phyloP scores from a whole-genome alignment of 2,888 invertebrate species.

The Leucophora obtusa region DNA sequence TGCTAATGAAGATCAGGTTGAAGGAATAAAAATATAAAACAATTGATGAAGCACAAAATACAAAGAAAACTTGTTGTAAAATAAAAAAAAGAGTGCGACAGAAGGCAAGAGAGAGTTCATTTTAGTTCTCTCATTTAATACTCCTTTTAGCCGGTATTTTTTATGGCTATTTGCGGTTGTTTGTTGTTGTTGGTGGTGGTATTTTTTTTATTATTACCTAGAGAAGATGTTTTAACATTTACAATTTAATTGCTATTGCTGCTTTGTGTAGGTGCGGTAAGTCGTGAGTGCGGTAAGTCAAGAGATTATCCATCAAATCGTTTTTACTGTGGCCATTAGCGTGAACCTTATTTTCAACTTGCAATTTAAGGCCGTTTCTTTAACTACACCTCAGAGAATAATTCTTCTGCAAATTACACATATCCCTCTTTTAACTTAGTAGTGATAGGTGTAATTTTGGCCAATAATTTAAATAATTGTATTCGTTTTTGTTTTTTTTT shows the following conservation, averaged over 20 bases:
- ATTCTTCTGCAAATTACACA: no score
- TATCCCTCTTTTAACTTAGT: no score
- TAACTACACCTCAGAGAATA: no score
- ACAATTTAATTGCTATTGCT: constrained; percentile 54
- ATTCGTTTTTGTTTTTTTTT: no score
- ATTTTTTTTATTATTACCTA: background rate
- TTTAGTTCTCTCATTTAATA: constrained; percentile 28
- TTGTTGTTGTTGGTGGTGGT: constrained; percentile 10
- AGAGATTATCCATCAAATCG: background rate
- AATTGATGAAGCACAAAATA: background rate
- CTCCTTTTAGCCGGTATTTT: constrained; percentile 58
- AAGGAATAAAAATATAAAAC: background rate
- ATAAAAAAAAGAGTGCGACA: background rate
- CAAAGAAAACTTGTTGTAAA: constrained; percentile 15
- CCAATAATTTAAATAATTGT: no score
- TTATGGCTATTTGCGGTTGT: background rate
- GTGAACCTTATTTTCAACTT: no score
- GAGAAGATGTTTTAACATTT: constrained; percentile 53
- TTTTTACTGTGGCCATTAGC: no score
- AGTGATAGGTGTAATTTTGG: no score
- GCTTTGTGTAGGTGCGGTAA: constrained; percentile 48
- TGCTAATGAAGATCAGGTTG: constrained; percentile 31
- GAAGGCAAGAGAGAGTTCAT: constrained; percentile 1
- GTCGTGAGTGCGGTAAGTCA: constrained; percentile 32
- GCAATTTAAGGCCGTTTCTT: no score